A percentile compares a stretch with the other conserved stretches of the same genome.
These are phyloP conservation scores for Lineus longissimus DNA, from an alignment of 1,140 invertebrate species.

Conservation along the genomic window DNA sequence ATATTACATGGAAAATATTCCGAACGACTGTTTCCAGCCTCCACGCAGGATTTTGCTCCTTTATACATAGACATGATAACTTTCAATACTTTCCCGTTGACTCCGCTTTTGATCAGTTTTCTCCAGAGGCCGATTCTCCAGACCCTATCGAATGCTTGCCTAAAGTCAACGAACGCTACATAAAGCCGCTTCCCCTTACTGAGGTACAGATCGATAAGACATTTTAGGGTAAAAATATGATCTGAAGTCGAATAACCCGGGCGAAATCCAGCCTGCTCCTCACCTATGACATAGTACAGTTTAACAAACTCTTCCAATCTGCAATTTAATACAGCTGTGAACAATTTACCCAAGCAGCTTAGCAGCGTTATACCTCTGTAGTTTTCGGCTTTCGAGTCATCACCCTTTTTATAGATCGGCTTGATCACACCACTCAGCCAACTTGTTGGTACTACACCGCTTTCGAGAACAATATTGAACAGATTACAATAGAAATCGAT, in stretches of 20 bases:
- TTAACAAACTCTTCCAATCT: too few species aligned
- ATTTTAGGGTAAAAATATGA: conserved; percentile 19
- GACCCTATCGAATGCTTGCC: conserved; percentile 24
- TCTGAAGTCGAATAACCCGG: conserved; percentile 20
- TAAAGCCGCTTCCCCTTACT: conserved; percentile 4
- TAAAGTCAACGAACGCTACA: conserved; percentile 22
- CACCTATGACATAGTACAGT: background rate
- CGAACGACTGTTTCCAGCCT: background rate
- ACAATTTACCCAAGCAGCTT: too few species aligned
- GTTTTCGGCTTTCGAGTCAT: too few species aligned
- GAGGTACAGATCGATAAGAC: conserved; percentile 10
- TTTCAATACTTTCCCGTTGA: conserved; percentile 15
- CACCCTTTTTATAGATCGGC: too few species aligned
- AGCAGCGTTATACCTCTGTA: too few species aligned
- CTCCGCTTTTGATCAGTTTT: conserved; percentile 12
- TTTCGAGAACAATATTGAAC: too few species aligned
- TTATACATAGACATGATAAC: conserved; percentile 20
- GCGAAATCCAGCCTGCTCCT: conserved; percentile 25
- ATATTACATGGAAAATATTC: conserved; percentile 9
- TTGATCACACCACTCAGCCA: too few species aligned
- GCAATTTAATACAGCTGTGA: too few species aligned
- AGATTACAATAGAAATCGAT: too few species aligned
- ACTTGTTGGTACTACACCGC: too few species aligned
- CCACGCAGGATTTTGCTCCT: conserved; percentile 8
- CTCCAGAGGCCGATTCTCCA: conserved; percentile 12